phyloP scores from a whole-genome alignment of 1,140 invertebrate genomes.

The Calephelis virginiensis region DNA sequence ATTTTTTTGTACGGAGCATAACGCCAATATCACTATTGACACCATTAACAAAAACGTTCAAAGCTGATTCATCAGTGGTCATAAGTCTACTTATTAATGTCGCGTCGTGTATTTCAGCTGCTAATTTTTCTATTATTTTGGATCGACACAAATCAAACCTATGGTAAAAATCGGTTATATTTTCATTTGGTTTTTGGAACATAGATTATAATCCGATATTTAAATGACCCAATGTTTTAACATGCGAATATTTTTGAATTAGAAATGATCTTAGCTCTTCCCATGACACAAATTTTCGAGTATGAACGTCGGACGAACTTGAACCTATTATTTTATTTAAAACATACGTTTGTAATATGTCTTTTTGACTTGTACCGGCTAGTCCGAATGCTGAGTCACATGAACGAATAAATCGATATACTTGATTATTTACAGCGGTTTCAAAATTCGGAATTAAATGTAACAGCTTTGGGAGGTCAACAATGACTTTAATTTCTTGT shows the following conservation, averaged over 20 bases:
- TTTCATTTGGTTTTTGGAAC: slow-evolving; percentile 30
- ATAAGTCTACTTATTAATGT: slow-evolving; percentile 21
- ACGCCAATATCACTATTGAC: slow-evolving; percentile 22
- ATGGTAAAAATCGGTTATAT: slow-evolving; percentile 24
- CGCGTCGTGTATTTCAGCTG: slow-evolving; percentile 23
- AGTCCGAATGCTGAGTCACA: background rate
- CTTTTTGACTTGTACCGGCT: background rate
- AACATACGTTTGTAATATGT: background rate
- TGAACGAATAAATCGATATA: background rate
- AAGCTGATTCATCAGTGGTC: slow-evolving; percentile 28
- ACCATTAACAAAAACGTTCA: slow-evolving; percentile 27
- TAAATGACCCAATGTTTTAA: slow-evolving; percentile 27
- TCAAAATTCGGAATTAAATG: too few species aligned
- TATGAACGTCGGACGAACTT: background rate
- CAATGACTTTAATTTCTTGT: too few species aligned
- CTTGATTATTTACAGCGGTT: too few species aligned
- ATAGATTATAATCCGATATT: slow-evolving; percentile 27
- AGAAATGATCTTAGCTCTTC: background rate
- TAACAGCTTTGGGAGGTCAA: too few species aligned
- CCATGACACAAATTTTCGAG: background rate
- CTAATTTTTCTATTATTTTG: slow-evolving; percentile 33
- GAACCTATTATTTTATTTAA: background rate
- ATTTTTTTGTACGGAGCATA: slow-evolving; percentile 17
- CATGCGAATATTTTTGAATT: background rate
- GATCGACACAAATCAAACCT: slow-evolving; percentile 21